Base-by-base conservation (phyloP, 1,140 invertebrate genomes). In the Drosophila leontia region DNA sequence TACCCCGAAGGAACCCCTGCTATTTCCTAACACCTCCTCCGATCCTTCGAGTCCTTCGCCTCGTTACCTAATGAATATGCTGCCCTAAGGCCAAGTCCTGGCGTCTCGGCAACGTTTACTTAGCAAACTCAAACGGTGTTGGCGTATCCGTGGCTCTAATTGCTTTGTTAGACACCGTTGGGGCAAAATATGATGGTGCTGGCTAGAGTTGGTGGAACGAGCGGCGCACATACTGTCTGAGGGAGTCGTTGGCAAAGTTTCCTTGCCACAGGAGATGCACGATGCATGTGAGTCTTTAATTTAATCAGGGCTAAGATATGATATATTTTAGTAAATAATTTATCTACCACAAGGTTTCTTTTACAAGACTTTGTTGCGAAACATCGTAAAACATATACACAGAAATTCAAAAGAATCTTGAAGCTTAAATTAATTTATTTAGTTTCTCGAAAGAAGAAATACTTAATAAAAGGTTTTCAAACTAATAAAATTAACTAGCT, bases 91-190 rank as follows among this genome's bases (percentile, higher is more conserved):
- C 75, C 56, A 41, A 37, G 53, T 65, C 57, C 23, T 7, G 45
- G 62, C 47, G 48, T 48, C 74, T 39, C 56, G 65, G 75, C 75
- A 67, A 69, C 74, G 75, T 78, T 78, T 76, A 82, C 78, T 80
- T 75, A 58, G 72, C 78, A 67, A 83, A 83, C 75, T 86, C 62
- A 60, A 72, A 68, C 65, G 82, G 65, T 79, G 69, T 86, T 82
- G 69, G 68, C 74, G 67, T 88, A 78, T 88, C 72, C 65, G 61
- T 83, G 68, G 74, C 78, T 84, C 84, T 88, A 84, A 88, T 88
- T 88, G 85, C 84, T 90, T 88, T 87, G 84, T 87, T 88, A 88
- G 83, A 62, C 77, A 88, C 80, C 84, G 76, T 72, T 53, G 84
- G 51, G 63, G 44, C 71, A 56, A 88, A 87, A 80, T 88, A 88